Evolutionary conservation across 2,888 invertebrate species (phyloP), one percentile per base, ranked within the genome.

Genomic region (Apamea anceps): DNA sequence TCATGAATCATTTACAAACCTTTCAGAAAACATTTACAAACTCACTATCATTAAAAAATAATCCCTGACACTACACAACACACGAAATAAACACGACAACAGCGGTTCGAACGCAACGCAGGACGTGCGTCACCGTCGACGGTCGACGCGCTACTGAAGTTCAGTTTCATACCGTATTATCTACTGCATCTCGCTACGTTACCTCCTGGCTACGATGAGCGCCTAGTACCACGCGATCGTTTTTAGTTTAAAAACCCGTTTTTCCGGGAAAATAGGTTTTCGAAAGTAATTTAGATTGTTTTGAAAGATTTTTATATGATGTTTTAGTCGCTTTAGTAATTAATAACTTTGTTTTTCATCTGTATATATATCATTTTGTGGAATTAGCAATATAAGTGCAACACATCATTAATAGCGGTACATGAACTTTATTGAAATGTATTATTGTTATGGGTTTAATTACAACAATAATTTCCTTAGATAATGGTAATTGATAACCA

Each of bases 131-230:
- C 92, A 85, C 91, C 92, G 90, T 86, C 91, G 92, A 92, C 93
- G 93, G 90, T 90, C 92, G 92, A 91, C 94, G 94, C 95, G 95
- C 90, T 93, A 97, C 96, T 96, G 94, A 86, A 93, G 88, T 93
- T 93, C 93, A 92, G 93, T 89, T 85, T 88, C 89, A 88, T 85
- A 82, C 86, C 70, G 88, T 88, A 89, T 84, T 91, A 91, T 91
- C 91, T 91, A 91, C 91, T 94, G 94, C 94, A 95, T 95, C 95
- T 94, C 93, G 90, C 90, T 88, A 90, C 87, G 87, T 89, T 91
- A 92, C 91, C 90, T 92, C 91, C 90, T 90, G 82, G 87, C 80
- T 86, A 86, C 91, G 83, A 91, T 94, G 92, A 77, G 84, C 92
- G 92, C 95, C 95, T 95, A 90, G 95, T 95, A 95, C 89, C 82